Percentiles rank a stretch among this genome's conserved stretches.
phyloP scores from a whole-genome alignment of 2,888 invertebrate genomes.

The Blomia tropicalis region DNA sequence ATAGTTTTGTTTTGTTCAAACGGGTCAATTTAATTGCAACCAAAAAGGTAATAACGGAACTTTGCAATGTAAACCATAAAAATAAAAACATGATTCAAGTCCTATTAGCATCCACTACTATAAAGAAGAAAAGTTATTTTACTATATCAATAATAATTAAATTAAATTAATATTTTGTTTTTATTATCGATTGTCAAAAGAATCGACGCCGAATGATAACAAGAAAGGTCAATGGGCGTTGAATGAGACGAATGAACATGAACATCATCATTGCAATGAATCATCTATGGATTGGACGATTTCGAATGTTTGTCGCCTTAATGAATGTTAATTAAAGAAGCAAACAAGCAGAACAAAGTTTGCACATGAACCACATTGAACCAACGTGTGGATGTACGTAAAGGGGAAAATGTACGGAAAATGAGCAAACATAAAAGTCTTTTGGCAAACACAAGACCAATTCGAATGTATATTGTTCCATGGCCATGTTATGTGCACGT shows the following conservation, averaged over 20 bases:
- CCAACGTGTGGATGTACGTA: neutral
- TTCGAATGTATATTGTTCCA: neutral
- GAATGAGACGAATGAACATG: neutral
- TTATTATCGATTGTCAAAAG: no score
- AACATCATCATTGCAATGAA: neutral
- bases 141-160: no score
- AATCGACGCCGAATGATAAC: no score
- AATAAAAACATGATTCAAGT: no score
- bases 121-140: no score
- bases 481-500: neutral
- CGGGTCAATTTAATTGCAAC: no score
- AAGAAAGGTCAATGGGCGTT: no score
- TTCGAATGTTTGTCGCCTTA: neutral
- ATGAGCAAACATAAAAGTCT: neutral
- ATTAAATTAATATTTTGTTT: no score
- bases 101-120: no score
- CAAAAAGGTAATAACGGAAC: no score
- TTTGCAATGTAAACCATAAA: no score
- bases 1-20: no score
- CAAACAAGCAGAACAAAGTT: conserved; percentile 6
- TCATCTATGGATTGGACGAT: neutral
- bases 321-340: conserved; percentile 18
- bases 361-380: neutral
- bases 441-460: conserved; percentile 1
- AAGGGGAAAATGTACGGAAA: neutral